Evolutionary conservation across 1,140 invertebrate species (phyloP), one percentile per base, ranked within the genome.

Genomic region (Campodea augens): DNA sequence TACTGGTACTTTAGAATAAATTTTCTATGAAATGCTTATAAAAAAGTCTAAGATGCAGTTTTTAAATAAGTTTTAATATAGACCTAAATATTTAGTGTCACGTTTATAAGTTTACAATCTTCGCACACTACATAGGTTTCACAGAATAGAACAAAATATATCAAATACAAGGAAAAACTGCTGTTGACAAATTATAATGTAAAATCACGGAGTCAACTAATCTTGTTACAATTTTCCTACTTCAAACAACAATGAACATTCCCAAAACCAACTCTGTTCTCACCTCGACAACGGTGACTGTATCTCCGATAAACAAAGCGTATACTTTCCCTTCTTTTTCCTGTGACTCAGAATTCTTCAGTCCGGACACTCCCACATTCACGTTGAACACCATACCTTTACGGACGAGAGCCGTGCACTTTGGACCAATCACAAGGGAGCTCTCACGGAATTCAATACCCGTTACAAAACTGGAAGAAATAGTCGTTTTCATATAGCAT

Each of bases 361-460:
- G 66, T 58, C 82, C 84, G n/a, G 84, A 74, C 25, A 98, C 72
- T 36, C 95, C 96, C 52, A 98, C 75, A 57, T 89, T 91, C 7
- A 98, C 71, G 61, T 96, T 96, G 56, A 97, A 98, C 0, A 96
- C 78, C 92, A 98, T 98, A 37, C 85, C 87, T 61, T 95, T 95
- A 54, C 81, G 83, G 0, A 80, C 75, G n/a, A 74, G 54, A 2
- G 75, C 72, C 20, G 69, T 75, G 36, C 80, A 88, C 70, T 97
- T 98, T 2, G 86, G 79, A 2, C 81, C 84, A 55, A 99, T 87
- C 0, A 92, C 67, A 25, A 98, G 68, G 0, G 86, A 86, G 52
- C 82, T 83, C 63, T 99, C 96, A 41, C 92, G 75, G 63, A 99
- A 99, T 63, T 99, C 95, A 55, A 98, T 87, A 5, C 96, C 96